Percentiles rank a stretch among this genome's conserved stretches.
Conservation (phyloP, 1,140 invertebrate genomes). For the Cyclina sinensis region DNA sequence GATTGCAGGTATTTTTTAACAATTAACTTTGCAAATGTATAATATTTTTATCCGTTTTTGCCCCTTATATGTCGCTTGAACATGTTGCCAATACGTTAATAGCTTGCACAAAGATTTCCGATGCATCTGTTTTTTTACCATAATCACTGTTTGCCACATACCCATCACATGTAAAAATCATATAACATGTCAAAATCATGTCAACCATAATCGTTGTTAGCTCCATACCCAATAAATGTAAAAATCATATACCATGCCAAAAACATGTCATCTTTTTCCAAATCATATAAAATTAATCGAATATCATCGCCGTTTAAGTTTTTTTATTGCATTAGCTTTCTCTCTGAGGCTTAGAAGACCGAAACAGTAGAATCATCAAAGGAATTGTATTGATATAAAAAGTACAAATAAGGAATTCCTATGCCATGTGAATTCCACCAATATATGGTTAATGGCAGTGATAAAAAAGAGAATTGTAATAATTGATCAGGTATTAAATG, state of each 20-base stretch:
- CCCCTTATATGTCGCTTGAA: too few species aligned
- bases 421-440: not conserved
- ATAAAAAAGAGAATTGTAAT: not conserved
- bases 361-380: constrained; percentile 12
- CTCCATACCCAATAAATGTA: too few species aligned
- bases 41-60: too few species aligned
- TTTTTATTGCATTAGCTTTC: not conserved
- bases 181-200: not conserved
- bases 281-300: not conserved
- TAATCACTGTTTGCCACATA: too few species aligned
- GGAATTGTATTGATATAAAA: not conserved
- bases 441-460: not conserved
- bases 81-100: too few species aligned
- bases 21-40: too few species aligned
- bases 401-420: not conserved
- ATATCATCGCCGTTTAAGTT: not conserved
- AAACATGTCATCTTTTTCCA: not conserved
- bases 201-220: too few species aligned
- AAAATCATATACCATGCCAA: not conserved
- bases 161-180: too few species aligned
- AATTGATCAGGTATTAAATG: not conserved
- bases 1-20: too few species aligned
- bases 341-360: not conserved
- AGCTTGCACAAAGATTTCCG: too few species aligned
- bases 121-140: too few species aligned